Evolutionary conservation across 2,113 vertebrate species (phyloP).

Genomic region (Rhynchopsitta pachyrhyncha): DNA sequence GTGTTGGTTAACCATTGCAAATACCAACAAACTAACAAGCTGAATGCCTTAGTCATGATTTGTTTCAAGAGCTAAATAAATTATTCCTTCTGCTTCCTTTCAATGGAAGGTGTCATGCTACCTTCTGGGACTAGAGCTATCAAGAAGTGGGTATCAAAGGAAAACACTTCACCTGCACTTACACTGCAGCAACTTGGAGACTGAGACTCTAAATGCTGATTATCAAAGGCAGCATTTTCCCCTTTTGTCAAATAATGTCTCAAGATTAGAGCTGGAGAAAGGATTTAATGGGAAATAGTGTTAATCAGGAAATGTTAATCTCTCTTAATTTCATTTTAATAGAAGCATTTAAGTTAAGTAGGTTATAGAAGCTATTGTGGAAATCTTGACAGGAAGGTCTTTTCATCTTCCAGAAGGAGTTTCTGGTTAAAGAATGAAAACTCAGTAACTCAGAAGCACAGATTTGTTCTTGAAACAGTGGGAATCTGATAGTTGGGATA

Average conservation of each 20-base stretch:
- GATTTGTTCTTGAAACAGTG: not conserved
- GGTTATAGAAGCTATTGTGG: not conserved
- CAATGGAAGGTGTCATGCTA: not conserved
- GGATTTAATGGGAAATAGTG: constrained; percentile 4
- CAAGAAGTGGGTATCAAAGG: not conserved
- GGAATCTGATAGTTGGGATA: not conserved
- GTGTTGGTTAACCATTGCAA: constrained; percentile 36
- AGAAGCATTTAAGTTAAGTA: not conserved
- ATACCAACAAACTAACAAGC: constrained; percentile 9
- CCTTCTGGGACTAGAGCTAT: not conserved
- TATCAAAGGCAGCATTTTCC: not conserved
- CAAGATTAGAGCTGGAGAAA: not conserved
- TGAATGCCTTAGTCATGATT: constrained; percentile 28
- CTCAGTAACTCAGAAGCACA: not conserved
- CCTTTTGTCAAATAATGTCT: not conserved
- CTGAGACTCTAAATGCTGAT: not conserved
- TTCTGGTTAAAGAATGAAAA: not conserved
- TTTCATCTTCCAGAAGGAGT: not conserved
- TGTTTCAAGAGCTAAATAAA: not conserved
- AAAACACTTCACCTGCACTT: not conserved
- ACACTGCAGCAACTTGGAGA: not conserved
- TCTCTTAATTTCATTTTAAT: not conserved
- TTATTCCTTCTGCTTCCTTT: not conserved
- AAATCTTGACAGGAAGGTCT: not conserved
- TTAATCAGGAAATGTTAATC: constrained; percentile 19